These are phyloP conservation scores for Parapsyche elsis DNA, from an alignment of 1,140 invertebrate species.

Conservation along the genomic window DNA sequence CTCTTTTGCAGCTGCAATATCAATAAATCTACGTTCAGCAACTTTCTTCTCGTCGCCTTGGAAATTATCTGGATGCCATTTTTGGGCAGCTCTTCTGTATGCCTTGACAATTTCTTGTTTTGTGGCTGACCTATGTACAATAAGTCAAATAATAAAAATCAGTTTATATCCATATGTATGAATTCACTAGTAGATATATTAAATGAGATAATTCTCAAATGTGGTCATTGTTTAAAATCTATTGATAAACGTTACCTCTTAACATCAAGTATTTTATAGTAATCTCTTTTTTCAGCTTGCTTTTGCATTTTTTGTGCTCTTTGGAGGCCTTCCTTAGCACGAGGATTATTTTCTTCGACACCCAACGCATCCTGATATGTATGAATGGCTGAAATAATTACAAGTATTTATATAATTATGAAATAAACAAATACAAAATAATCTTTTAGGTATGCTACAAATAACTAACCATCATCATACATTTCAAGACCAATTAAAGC, in stretches of 20 bases:
- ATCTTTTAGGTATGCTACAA: not conserved
- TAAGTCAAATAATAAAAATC: not conserved
- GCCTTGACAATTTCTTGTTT: conserved; percentile 97
- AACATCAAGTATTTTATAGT: conserved; percentile 95
- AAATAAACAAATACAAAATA: conserved; percentile 18
- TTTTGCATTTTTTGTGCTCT: conserved; percentile 95
- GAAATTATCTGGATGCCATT: conserved; percentile 99
- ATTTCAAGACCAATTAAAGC: conserved; percentile 90
- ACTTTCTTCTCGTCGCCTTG: conserved; percentile 92
- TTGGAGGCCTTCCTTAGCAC: conserved; percentile 90
- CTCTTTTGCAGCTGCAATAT: conserved; percentile 99
- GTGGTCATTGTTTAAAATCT: no score
- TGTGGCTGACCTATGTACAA: conserved; percentile 78
- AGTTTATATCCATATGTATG: no score
- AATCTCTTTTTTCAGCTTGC: conserved; percentile 92
- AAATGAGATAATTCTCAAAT: no score
- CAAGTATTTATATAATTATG: not conserved
- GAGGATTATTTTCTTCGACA: conserved; percentile 81
- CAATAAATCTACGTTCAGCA: conserved; percentile 98
- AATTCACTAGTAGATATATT: no score
- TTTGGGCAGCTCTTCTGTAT: conserved; percentile 95
- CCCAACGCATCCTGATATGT: conserved; percentile 90
- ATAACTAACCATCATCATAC: conserved; percentile 86
- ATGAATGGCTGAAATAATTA: conserved; percentile 77
- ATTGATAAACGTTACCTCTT: conserved; percentile 61